Evolutionary conservation across 2,797 vertebrate genomes (phyloP).

Genomic region (Momotus momota): DNA sequence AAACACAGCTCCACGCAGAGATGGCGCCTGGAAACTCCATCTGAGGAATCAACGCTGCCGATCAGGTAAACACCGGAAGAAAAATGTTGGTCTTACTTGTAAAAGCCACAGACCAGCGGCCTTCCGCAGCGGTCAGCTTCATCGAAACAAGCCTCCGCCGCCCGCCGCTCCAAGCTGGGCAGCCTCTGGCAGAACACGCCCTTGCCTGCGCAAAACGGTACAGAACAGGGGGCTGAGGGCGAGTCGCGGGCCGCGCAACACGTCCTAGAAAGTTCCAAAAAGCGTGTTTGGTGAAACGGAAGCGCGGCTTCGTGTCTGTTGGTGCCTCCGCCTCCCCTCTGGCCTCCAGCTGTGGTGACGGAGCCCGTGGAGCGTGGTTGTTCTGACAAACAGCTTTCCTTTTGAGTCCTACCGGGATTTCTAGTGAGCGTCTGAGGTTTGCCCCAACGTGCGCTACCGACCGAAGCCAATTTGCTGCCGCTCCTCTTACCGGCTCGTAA

Average conservation of each 20-base stretch:
- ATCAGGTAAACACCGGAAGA: neutral
- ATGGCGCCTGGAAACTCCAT: neutral
- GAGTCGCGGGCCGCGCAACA: neutral
- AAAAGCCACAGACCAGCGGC: conserved; percentile 67
- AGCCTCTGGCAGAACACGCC: conserved; percentile 68
- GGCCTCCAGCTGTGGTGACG: neutral
- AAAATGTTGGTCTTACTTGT: conserved; percentile 60
- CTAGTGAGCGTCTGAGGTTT: neutral
- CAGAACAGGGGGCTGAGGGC: neutral
- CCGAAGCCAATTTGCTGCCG: neutral
- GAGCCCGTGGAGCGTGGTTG: neutral
- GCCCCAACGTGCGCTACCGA: accelerated
- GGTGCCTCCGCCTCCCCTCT: neutral
- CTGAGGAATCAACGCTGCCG: neutral
- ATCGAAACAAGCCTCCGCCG: conserved; percentile 58
- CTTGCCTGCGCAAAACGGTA: conserved; percentile 55
- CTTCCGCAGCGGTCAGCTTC: conserved; percentile 58
- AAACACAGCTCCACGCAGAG: neutral
- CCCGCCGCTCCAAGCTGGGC: conserved; percentile 51
- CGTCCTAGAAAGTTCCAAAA: neutral
- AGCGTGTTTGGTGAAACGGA: accelerated
- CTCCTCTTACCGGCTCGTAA: conserved; percentile 56
- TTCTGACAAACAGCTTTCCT: neutral
- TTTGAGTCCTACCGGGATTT: neutral
- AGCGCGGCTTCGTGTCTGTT: neutral